Base-by-base conservation (phyloP, 1,140 invertebrate genomes). In the Cheumatopsyche charites region DNA sequence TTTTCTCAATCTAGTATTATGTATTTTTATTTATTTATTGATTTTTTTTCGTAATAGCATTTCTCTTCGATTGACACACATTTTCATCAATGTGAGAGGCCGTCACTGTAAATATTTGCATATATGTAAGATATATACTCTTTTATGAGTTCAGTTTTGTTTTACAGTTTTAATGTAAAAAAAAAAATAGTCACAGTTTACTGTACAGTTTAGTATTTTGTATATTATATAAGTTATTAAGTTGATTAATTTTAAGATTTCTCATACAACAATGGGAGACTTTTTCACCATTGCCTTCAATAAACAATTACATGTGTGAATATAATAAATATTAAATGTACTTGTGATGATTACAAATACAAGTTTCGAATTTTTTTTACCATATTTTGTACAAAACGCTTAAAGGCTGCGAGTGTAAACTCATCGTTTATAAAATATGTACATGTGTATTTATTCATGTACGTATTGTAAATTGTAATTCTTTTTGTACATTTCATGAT, bases 361-460 rank as follows among this genome's bases (percentile, higher is more conserved):
- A 45, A 62, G 15, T 68, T 67, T 55, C 43, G 63, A 61, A 36
- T 72, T 29, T 72, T 62, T 68, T 72, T 68, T 72, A 67, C 36
- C 65, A 67, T 72, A 62, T 43, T 61, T 62, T 67, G 55, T 67
- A 66, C 70, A 72, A n/a, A 72, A 72, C 23, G 62, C 47, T 72
- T 43, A 36, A 66, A 72, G 62, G 70, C 62, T 72, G 70, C 63
- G 19, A 58, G 58, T 61, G 36, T 29, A 42, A 52, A 49, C 19
- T 29, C 49, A 41, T 52, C n/a, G 9, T 36, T 66, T 25, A 43
- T 26, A 43, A 7, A 19, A 47, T 66, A 55, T 26, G 26, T 49
- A 67, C 25, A 25, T 65, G 41, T 45, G 29, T 45, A 67, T 69
- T 42, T 69, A n/a, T 62, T 70, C 49, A 58, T 43, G 29, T 19